Base-by-base conservation (phyloP, 2,113 vertebrate genomes). In the Colius striatus region DNA sequence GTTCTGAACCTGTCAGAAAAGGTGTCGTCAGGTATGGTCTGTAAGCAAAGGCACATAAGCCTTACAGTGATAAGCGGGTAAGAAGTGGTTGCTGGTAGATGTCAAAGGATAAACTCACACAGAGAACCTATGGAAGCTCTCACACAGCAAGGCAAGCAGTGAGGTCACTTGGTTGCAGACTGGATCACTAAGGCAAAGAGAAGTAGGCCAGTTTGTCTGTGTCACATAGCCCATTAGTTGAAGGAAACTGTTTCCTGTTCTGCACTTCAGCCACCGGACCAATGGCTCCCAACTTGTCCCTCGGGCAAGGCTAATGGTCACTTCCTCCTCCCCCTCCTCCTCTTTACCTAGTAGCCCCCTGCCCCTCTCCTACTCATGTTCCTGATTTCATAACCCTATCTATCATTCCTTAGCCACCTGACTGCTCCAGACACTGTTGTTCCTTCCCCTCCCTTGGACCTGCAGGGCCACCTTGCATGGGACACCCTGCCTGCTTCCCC, bases 131-230 rank as follows among this genome's bases (percentile, higher is more conserved):
- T 6, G 22, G 43, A 63, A 65, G 53, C 65, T 38, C n/a, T 62
- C 60, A 43, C 73, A 38, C 2, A 23, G 83, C 65, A 71, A 75
- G 20, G 45, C 70, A 29, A 75, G 65, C 0, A 3, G 30, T 92
- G 93, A 95, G 77, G 74, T 95, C 88, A 89, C 72, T 43, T 5
- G 1, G 36, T 6, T 76, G 71, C 79, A 68, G 30, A 9, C 61
- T 71, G 88, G 87, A 94, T 90, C 85, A 72, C 92, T 32, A 61
- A 84, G 73, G 83, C 90, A 92, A 90, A 70, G 17, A 89, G 90
- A 96, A 95, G 25, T 87, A 89, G 96, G 94, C 62, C 94, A 94
- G 77, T 60, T 6, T 65, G 73, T 78, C n/a, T 94, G 92, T 34
- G 23, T 92, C 92, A 95, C 76, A 32, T 22, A 54, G 45, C 25